These are phyloP conservation scores for Falco naumanni DNA, from an alignment of 2,797 vertebrate species.

Conservation along the genomic window DNA sequence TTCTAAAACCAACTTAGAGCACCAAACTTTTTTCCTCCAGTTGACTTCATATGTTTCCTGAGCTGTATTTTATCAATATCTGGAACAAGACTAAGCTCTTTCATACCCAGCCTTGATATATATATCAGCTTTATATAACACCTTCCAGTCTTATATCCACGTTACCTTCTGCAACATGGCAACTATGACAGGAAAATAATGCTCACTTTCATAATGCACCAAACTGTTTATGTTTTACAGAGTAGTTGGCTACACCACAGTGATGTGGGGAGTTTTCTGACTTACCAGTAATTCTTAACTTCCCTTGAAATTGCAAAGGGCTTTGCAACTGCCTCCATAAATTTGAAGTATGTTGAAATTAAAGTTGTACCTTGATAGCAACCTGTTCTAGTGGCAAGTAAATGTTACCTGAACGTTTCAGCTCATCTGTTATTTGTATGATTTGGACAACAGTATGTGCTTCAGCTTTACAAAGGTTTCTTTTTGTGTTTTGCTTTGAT, in stretches of 20 bases:
- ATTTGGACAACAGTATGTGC: constrained; percentile 35
- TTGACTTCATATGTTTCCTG: neutral
- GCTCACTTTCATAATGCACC: neutral
- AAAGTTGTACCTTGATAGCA: constrained; percentile 20
- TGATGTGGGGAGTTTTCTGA: neutral
- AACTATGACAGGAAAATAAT: neutral
- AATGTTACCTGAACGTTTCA: constrained; percentile 3
- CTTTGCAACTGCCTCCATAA: neutral
- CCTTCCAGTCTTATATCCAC: neutral
- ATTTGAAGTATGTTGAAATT: neutral
- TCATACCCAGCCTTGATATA: neutral
- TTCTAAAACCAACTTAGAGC: neutral
- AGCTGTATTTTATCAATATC: neutral
- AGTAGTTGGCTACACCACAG: neutral
- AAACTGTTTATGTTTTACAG: neutral
- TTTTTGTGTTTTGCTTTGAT: constrained; percentile 86
- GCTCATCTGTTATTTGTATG: constrained; percentile 28
- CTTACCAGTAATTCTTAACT: neutral
- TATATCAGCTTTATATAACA: neutral
- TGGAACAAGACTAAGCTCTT: neutral
- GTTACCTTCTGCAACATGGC: neutral
- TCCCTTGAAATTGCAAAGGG: neutral
- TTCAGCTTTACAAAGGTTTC: constrained; percentile 66
- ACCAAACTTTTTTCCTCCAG: neutral
- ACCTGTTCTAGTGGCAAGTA: neutral